Evolutionary conservation across 2,113 vertebrate genomes (phyloP).

Genomic region (Tachysurus vachellii): DNA sequence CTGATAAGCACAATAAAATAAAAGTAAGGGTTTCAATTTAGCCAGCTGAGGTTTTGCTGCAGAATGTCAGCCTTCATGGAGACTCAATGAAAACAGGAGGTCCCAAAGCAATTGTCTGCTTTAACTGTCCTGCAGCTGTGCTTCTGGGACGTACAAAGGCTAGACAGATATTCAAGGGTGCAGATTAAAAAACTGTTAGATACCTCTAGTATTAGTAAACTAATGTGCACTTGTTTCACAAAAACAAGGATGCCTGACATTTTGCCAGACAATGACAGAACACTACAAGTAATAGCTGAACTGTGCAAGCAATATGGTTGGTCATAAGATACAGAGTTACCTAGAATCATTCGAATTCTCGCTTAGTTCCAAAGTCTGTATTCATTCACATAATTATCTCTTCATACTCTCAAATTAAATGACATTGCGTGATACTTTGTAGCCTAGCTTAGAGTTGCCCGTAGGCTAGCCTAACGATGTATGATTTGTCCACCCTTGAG

Average conservation of each 20-base stretch:
- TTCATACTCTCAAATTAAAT: background rate
- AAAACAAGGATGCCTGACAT: background rate
- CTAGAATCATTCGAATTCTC: background rate
- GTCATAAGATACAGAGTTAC: background rate
- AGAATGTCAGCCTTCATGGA: background rate
- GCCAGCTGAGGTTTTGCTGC: background rate
- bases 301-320: background rate
- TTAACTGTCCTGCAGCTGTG: background rate
- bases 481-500: slow-evolving; percentile 16
- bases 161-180: background rate
- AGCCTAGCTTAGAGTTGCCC: background rate
- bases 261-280: background rate
- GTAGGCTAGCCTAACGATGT: background rate
- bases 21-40: background rate
- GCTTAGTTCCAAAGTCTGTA: background rate
- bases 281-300: background rate
- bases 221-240: background rate
- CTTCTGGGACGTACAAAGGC: too few relatives aligned
- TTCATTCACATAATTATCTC: background rate
- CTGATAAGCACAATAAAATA: background rate
- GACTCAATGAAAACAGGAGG: background rate
- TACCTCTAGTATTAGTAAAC: background rate
- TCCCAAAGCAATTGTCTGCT: background rate
- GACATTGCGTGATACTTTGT: too few relatives aligned
- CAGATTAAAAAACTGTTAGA: background rate